Percentiles rank a stretch among this genome's conserved stretches.
These are phyloP conservation scores for Balanococcus diminutus DNA, from an alignment of 2,888 invertebrate genomes.

Conservation along the genomic window DNA sequence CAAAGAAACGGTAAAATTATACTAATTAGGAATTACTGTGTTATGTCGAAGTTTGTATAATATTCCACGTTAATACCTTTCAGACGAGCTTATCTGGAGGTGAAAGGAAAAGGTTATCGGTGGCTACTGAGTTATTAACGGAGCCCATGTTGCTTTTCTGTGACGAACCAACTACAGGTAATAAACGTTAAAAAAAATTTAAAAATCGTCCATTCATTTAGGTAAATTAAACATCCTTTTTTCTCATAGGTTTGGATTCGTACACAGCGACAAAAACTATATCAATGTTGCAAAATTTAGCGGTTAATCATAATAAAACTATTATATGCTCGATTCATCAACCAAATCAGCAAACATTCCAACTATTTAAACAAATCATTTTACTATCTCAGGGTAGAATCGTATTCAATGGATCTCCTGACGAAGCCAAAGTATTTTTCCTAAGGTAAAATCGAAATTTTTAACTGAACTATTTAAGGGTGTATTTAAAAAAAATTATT, in stretches of 20 bases:
- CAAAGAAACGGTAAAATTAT: constrained; percentile 45
- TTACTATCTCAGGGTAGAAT: constrained; percentile 62
- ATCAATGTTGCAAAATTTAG: constrained; percentile 71
- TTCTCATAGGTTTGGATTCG: constrained; percentile 70
- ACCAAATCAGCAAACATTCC: constrained; percentile 55
- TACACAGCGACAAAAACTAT: constrained; percentile 88
- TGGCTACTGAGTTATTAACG: constrained; percentile 89
- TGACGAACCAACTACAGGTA: constrained; percentile 94
- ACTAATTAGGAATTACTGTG: not conserved
- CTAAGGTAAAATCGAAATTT: constrained; percentile 66
- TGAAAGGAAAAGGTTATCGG: constrained; percentile 88
- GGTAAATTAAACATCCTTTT: not conserved
- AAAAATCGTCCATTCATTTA: too few relatives aligned
- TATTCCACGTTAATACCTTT: not conserved
- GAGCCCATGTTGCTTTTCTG: constrained; percentile 92
- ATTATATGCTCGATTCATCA: constrained; percentile 57
- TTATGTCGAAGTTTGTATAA: not conserved
- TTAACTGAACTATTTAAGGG: not conserved
- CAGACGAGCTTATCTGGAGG: constrained; percentile 68
- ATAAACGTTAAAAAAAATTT: too few relatives aligned
- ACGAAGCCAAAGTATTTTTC: constrained; percentile 72
- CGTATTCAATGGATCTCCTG: constrained; percentile 78
- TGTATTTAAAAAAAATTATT: too few relatives aligned
- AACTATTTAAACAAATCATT: constrained; percentile 55
- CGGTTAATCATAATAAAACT: constrained; percentile 62